These are phyloP conservation scores for Drosophila ananassae DNA, from an alignment of 1,140 invertebrate genomes.

Conservation along the genomic window DNA sequence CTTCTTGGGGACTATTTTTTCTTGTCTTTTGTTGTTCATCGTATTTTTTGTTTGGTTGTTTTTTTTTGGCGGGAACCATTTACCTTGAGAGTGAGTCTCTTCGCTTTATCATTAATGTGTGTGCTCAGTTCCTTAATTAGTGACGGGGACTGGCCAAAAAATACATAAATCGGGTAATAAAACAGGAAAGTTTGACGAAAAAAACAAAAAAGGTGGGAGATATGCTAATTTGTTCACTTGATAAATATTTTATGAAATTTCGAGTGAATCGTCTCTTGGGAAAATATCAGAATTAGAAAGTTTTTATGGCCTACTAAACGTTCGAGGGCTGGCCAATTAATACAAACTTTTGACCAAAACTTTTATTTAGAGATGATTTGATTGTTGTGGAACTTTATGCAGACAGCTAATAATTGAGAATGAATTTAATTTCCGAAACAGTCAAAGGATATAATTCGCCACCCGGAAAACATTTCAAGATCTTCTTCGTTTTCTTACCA, in stretches of 20 bases:
- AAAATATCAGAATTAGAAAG: constrained; percentile 16
- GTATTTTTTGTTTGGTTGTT: constrained; percentile 22
- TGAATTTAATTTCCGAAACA: too few relatives aligned
- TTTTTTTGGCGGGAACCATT: constrained; percentile 21
- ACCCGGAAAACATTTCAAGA: not conserved
- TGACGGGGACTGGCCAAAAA: constrained; percentile 16
- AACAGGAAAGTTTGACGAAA: constrained; percentile 10
- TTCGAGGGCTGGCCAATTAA: constrained; percentile 13
- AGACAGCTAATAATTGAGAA: too few relatives aligned
- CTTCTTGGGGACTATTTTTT: constrained; percentile 48
- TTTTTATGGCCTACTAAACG: constrained; percentile 30
- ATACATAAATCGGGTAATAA: constrained; percentile 35
- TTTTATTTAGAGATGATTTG: not conserved
- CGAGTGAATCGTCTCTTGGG: constrained; percentile 4
- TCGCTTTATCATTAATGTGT: constrained; percentile 49
- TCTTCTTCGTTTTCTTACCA: not conserved
- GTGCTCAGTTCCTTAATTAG: constrained; percentile 55
- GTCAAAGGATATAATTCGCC: not conserved
- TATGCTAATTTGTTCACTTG: constrained; percentile 44
- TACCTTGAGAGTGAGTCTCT: constrained; percentile 29
- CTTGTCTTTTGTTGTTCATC: constrained; percentile 15
- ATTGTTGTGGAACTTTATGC: not conserved
- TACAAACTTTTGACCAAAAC: constrained; percentile 1
- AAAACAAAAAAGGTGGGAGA: constrained; percentile 24
- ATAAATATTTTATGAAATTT: constrained; percentile 35